Evolutionary conservation across 2,888 invertebrate species (phyloP).

Genomic region (Rhagium mordax): DNA sequence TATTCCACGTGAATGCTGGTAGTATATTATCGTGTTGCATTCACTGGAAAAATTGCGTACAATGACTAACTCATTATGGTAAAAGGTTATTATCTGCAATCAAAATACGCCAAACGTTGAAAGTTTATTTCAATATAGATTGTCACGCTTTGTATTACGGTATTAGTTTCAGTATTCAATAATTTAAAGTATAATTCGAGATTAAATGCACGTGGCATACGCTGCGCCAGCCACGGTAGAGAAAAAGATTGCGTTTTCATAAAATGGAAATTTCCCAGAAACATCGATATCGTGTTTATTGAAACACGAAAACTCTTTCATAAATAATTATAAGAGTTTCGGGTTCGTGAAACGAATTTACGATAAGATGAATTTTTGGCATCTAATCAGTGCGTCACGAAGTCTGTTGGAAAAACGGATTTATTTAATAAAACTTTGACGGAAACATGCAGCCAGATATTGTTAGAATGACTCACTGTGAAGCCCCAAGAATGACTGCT

Average conservation of each 20-base stretch:
- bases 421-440: conserved; percentile 30
- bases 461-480: conserved; percentile 26
- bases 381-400: conserved; percentile 33
- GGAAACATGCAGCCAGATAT: conserved; percentile 11
- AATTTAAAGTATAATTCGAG: conserved; percentile 34
- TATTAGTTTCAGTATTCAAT: conserved; percentile 34
- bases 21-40: conserved; percentile 7
- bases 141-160: conserved; percentile 32
- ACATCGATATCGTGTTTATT: conserved; percentile 36
- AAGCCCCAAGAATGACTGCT: conserved; percentile 5
- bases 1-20: background rate
- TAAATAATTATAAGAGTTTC: conserved; percentile 40
- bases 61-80: conserved; percentile 13
- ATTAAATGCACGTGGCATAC: conserved; percentile 32
- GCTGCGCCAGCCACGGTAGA: background rate
- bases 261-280: conserved; percentile 25
- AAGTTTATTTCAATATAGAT: conserved; percentile 31
- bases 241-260: conserved; percentile 21
- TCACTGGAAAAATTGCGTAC: conserved; percentile 10
- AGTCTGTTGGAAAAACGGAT: conserved; percentile 23
- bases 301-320: conserved; percentile 40
- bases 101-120: conserved; percentile 21
- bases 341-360: conserved; percentile 29
- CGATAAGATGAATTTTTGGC: conserved; percentile 32
- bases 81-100: conserved; percentile 29